Evolutionary conservation across 2,113 vertebrate species (phyloP), one percentile per base, ranked within the genome.

Genomic region (Lagopus leucura): DNA sequence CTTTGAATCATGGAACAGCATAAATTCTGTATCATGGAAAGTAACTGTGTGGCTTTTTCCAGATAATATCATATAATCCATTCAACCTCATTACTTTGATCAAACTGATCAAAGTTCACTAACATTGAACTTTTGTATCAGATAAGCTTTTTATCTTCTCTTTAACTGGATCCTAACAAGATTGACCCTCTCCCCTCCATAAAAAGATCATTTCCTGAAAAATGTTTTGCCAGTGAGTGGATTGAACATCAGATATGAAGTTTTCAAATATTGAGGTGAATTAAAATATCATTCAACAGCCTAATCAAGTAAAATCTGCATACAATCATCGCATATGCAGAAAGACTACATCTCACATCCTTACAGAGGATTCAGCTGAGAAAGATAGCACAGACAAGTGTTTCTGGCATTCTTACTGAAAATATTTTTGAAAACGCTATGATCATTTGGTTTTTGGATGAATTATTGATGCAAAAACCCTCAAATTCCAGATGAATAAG

Each of bases 241-340:
- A 88, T 2, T 64, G 52, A 92, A 74, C 19, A 67, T 47, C 27
- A 24, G 3, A 63, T 67, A 4, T 54, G 65, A 75, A 27, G 2
- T 72, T 95, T 88, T 72, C 47, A 78, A 86, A 69, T 61, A 61
- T 52, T 73, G 5, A 5, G 10, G n/a, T 73, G 30, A 88, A 77
- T 50, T 76, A 79, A 61, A 69, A 91, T 69, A 80, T 78, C 47
- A 90, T 15, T 13, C 19, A 86, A 64, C 60, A 83, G 47, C 57
- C 40, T 71, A 86, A 27, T 86, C 65, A 65, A 88, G 34, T 3
- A 63, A 81, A 88, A 75, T 34, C 67, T 32, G 22, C 3, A 75
- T 70, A 34, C 5, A 67, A 22, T 11, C 19, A 77, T 55, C 67
- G 40, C 76, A 84, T 70, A 92, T 57, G 55, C 11, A 71, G 47